Evolutionary conservation across 1,140 invertebrate species (phyloP), one percentile per base, ranked within the genome.

Genomic region (Druon quercuslanigerum): DNA sequence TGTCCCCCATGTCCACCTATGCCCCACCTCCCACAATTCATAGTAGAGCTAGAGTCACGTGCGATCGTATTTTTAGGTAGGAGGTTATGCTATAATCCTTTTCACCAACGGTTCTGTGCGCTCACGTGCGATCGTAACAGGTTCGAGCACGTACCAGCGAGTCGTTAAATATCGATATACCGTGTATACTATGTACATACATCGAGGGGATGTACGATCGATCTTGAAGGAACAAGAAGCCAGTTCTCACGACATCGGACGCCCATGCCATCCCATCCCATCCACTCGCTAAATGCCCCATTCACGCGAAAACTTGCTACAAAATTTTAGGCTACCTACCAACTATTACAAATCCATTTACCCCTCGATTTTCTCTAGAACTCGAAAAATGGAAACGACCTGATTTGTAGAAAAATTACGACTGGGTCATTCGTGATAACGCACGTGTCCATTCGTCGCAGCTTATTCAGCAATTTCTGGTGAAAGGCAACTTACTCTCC

Each of bases 111-210:
- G 71, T 72, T 73, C 25, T 17, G 74, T 76, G 66, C 54, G 72
- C 71, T 79, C 73, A 75, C 79, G 77, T 78, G 78, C 82, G 84
- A 82, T 85, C 79, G 82, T 84, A 83, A 84, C 78, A 80, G 74
- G 72, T 78, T 77, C 78, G 77, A 79, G 79, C 79, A 84, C 83
- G 83, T 84, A 86, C 80, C 33, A 66, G 74, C 74, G 81, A 80
- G 81, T 83, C 83, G 82, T 83, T 84, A 82, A 84, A 82, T 76
- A 76, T 77, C 72, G 80, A 79, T 81, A 78, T 80, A 80, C 57
- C 79, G 70, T 71, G 74, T 76, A 74, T 78, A 71, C 71, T 66
- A 80, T 72, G 79, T 74, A 76, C 79, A 74, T 77, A 72, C 57
- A 75, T 75, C 77, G 78, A 77, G 77, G 77, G 75, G 76, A 75